These are phyloP conservation scores for Iphiclides podalirius DNA, from an alignment of 2,888 invertebrate genomes.

Conservation along the genomic window DNA sequence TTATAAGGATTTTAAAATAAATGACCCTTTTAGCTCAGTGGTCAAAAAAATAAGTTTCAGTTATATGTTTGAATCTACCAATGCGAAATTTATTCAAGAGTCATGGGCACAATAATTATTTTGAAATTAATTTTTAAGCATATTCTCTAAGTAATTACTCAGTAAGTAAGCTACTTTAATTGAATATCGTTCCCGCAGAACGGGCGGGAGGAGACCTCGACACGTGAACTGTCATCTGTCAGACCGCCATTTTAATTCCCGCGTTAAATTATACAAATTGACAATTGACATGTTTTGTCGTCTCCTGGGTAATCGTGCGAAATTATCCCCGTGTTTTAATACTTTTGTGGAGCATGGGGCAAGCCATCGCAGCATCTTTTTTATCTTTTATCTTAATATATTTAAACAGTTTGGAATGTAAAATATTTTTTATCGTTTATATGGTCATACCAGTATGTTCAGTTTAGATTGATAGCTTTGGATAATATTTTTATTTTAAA, in stretches of 20 bases:
- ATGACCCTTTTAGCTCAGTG: no score
- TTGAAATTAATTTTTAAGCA: neutral
- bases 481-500: no score
- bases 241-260: conserved; percentile 66
- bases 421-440: no score
- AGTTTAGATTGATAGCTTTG: no score
- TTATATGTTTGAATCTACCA: no score
- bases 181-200: conserved; percentile 1
- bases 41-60: no score
- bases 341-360: conserved; percentile 35
- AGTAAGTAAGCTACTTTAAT: conserved; percentile 12
- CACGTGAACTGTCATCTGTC: conserved; percentile 66
- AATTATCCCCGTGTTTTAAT: conserved; percentile 62
- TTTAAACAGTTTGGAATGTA: neutral
- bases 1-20: no score
- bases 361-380: no score
- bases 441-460: no score
- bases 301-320: conserved; percentile 68
- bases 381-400: conserved; percentile 5
- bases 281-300: conserved; percentile 75
- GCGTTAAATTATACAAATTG: conserved; percentile 72
- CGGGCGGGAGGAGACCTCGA: conserved; percentile 23
- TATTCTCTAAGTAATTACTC: neutral
- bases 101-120: neutral
- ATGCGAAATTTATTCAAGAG: no score